Evolutionary conservation across 2,113 vertebrate genomes (phyloP).

Genomic region (Circaetus gallicus): DNA sequence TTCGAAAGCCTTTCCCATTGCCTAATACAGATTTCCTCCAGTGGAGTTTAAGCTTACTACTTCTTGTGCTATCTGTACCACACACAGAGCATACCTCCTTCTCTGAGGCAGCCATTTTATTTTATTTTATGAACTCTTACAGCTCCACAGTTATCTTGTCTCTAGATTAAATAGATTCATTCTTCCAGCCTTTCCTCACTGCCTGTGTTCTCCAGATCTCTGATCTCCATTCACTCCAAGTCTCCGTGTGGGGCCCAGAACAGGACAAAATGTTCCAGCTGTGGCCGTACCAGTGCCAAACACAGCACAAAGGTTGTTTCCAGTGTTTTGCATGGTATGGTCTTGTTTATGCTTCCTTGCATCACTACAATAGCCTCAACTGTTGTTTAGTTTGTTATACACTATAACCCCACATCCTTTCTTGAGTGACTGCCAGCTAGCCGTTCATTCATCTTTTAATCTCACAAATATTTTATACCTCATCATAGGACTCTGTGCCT

Average conservation of each 20-base stretch:
- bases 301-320: not conserved
- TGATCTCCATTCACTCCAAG: not conserved
- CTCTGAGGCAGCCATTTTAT: not conserved
- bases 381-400: not conserved
- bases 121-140: not conserved
- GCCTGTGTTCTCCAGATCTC: not conserved
- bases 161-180: not conserved
- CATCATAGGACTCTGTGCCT: not conserved
- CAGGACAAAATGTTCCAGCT: not conserved
- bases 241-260: not conserved
- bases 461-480: not conserved
- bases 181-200: not conserved
- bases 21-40: not conserved
- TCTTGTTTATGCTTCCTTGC: not conserved
- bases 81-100: fast-evolving
- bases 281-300: not conserved
- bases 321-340: not conserved
- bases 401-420: not conserved
- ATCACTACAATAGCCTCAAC: not conserved
- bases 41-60: not conserved
- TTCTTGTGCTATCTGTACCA: not conserved
- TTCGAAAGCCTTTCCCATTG: not conserved
- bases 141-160: not conserved
- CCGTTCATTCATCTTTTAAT: not conserved
- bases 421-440: not conserved